phyloP scores from a whole-genome alignment of 2,113 vertebrate genomes.

The Psilopsiagon aymara region DNA sequence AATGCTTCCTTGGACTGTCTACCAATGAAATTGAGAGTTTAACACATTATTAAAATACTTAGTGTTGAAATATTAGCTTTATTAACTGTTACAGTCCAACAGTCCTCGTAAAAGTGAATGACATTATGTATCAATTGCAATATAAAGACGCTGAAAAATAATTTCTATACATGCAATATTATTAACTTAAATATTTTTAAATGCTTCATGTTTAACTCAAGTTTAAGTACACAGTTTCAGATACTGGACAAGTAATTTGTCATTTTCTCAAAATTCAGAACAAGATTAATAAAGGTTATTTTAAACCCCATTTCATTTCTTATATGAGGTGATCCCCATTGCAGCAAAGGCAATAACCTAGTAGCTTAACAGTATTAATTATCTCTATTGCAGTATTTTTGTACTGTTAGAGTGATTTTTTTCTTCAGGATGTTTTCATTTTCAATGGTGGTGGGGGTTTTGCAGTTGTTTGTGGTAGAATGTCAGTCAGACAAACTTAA shows the following conservation, averaged over 20 bases:
- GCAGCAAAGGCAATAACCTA: not conserved
- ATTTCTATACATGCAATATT: not conserved
- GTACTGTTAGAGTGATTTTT: not conserved
- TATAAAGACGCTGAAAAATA: not conserved
- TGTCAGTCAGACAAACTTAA: not conserved
- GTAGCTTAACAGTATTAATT: not conserved
- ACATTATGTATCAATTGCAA: not conserved
- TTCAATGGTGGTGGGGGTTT: rapidly evolving
- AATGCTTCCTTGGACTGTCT: not conserved
- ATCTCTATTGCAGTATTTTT: not conserved
- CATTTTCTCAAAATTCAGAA: not conserved
- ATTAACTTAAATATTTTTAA: not conserved
- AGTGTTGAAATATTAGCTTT: not conserved
- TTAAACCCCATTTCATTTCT: not conserved
- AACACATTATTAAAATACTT: not conserved
- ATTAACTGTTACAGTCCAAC: not conserved
- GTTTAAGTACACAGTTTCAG: not conserved
- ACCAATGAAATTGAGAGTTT: not conserved
- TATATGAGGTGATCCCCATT: not conserved
- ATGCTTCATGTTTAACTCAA: not conserved
- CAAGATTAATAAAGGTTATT: not conserved
- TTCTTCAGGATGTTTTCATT: not conserved
- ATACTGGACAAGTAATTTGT: not conserved
- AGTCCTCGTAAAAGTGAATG: not conserved
- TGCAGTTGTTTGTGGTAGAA: not conserved